A percentile compares a stretch with the other conserved stretches of the same genome.
Conservation (phyloP, 2,113 vertebrate genomes). For the Lophotis ruficrista region DNA sequence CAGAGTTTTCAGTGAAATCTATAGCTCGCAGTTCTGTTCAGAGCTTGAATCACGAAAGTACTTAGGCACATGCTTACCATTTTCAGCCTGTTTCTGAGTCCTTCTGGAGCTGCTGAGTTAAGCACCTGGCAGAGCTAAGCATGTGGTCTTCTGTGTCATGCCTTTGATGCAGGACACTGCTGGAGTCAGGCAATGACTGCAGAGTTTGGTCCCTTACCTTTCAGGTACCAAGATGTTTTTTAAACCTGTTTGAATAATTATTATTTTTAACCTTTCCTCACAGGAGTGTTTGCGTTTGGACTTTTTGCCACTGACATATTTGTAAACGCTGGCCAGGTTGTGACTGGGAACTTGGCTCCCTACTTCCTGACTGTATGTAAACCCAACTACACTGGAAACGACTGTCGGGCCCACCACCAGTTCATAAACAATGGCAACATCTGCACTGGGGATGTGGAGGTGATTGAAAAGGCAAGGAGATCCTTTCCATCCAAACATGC, state of each 20-base stretch:
- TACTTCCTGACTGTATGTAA: constrained; percentile 97
- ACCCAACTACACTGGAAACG: constrained; percentile 92
- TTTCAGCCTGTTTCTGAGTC: neutral
- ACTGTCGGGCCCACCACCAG: constrained; percentile 88
- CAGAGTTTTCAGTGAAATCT: neutral
- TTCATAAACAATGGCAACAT: constrained; percentile 91
- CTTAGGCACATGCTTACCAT: too few relatives aligned
- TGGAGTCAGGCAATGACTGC: neutral
- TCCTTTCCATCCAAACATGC: constrained; percentile 99
- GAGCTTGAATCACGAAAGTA: neutral
- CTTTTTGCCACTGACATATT: constrained; percentile 99
- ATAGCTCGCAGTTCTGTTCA: neutral
- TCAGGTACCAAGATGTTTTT: neutral
- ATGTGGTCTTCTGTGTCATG: neutral
- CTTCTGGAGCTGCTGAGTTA: neutral
- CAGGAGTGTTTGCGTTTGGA: constrained; percentile 98
- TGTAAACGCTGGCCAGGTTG: constrained; percentile 96
- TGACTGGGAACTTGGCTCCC: constrained; percentile 92
- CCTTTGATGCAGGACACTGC: neutral
- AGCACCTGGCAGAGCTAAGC: neutral
- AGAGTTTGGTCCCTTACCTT: neutral
- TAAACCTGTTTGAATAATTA: neutral
- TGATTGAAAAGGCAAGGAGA: constrained; percentile 89
- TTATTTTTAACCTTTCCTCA: constrained; percentile 20
- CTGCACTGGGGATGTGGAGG: constrained; percentile 89